Evolutionary conservation across 2,797 vertebrate species (phyloP), one percentile per base, ranked within the genome.

Genomic region (Pseudocheirus occidentalis): DNA sequence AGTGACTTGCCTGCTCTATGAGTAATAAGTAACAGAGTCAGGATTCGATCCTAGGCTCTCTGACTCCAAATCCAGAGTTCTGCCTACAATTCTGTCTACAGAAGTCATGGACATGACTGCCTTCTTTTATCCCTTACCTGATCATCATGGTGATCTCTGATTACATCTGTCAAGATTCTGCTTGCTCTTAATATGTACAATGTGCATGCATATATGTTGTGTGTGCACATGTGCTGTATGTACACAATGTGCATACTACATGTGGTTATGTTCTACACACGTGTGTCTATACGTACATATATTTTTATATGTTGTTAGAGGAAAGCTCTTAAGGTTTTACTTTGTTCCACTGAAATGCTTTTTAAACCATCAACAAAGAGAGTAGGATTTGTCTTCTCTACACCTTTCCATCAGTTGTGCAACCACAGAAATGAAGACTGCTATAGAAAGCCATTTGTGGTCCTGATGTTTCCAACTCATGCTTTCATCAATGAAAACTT

Each of bases 171-270:
- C 34, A n/a, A 66, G 59, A 66, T 66, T 34, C 59, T 66, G 14
- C 14, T 66, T 66, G 62, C 13, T n/a, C 34, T n/a, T 66, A 0
- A n/a, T 6, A 7, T 16, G 18, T 18, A 66, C 3, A 59, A 59
- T 3, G 31, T 10, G 0, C 3, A 11, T 0, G 12, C 29, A 59
- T 3, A 10, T 12, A 13, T 31, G 11, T 31, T 54, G 10, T 12
- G 1, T 54, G 53, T 16, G 2, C 34, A 1, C 4, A 18, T n/a
- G 13, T 66, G 34, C 9, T 52, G 3, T 66, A 14, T 34, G 10
- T 1, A 16, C 27, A 18, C 12, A 62, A 62, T 62, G 29, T 31
- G 34, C 12, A 5, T 62, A 34, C 12, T 62, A 5, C 11, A 16
- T 62, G 13, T 34, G 59, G 4, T 34, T n/a, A 1, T n/a, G 1